These are phyloP conservation scores for Steinernema feltiae DNA, from an alignment of 1,140 invertebrate genomes.

Conservation along the genomic window DNA sequence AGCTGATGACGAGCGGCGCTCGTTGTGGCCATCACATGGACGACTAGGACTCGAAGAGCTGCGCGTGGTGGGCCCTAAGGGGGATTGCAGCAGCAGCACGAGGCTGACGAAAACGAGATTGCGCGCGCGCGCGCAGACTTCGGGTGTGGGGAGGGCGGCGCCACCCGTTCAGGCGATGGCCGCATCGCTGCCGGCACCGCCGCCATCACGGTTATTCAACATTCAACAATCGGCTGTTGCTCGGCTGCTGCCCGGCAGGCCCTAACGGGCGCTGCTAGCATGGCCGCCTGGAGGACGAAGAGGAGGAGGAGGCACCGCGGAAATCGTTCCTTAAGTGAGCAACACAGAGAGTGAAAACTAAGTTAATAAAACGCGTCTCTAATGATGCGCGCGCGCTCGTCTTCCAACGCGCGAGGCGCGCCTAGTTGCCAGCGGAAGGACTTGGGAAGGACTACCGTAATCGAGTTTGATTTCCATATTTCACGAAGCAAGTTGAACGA, in stretches of 20 bases:
- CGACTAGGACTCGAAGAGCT: too few relatives aligned
- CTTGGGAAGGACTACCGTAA: too few relatives aligned
- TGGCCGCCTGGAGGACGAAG: neutral
- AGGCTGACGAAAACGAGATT: constrained; percentile 15
- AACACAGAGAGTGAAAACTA: constrained; percentile 5
- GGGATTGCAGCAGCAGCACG: constrained; percentile 11
- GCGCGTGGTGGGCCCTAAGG: neutral
- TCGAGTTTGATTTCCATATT: too few relatives aligned
- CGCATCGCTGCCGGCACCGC: neutral
- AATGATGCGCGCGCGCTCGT: neutral
- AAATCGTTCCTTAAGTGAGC: constrained; percentile 12
- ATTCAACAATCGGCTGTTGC: neutral
- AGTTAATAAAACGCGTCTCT: constrained; percentile 9
- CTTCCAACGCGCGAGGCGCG: too few relatives aligned
- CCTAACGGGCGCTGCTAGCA: too few relatives aligned
- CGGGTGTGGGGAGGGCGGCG: neutral
- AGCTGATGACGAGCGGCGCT: too few relatives aligned
- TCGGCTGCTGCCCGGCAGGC: too few relatives aligned
- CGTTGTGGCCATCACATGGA: too few relatives aligned
- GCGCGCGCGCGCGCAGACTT: neutral
- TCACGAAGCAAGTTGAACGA: neutral
- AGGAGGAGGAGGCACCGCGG: too few relatives aligned
- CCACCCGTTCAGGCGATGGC: neutral
- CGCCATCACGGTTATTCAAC: neutral
- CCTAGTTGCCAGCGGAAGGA: too few relatives aligned